A percentile compares a stretch with the other conserved stretches of the same genome.
phyloP scores from a whole-genome alignment of 2,797 vertebrate species.

The Eptatretus atami region DNA sequence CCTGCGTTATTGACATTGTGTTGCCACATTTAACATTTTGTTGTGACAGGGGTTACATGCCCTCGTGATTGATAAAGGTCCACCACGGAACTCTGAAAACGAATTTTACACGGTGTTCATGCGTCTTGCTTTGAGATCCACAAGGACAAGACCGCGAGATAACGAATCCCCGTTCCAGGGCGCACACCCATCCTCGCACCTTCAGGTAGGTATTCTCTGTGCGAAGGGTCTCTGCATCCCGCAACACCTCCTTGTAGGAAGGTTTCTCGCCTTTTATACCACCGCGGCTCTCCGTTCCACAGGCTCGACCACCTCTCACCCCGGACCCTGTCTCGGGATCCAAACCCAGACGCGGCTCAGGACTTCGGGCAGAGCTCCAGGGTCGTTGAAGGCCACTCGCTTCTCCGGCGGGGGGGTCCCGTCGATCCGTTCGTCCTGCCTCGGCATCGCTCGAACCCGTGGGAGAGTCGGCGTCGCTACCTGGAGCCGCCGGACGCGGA shows the following conservation, averaged over 20 bases:
- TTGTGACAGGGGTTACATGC: too few species aligned
- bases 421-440: not conserved
- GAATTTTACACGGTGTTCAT: too few species aligned
- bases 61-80: too few species aligned
- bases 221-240: not conserved
- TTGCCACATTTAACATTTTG: too few species aligned
- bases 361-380: too few species aligned
- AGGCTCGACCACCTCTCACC: not conserved
- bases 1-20: too few species aligned
- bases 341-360: not conserved
- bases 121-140: too few species aligned
- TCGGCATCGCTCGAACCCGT: not conserved
- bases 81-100: too few species aligned
- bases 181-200: not conserved
- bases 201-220: conserved; percentile 1
- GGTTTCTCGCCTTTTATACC: too few species aligned
- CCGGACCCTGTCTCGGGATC: not conserved
- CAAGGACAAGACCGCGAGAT: too few species aligned
- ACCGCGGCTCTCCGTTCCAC: not conserved
- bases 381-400: not conserved
- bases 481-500: not conserved
- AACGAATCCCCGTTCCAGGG: not conserved
- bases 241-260: not conserved
- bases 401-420: not conserved
- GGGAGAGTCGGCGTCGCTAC: not conserved